Evolutionary conservation across 2,113 vertebrate genomes (phyloP).

Genomic region (Cryptotis parvus): DNA sequence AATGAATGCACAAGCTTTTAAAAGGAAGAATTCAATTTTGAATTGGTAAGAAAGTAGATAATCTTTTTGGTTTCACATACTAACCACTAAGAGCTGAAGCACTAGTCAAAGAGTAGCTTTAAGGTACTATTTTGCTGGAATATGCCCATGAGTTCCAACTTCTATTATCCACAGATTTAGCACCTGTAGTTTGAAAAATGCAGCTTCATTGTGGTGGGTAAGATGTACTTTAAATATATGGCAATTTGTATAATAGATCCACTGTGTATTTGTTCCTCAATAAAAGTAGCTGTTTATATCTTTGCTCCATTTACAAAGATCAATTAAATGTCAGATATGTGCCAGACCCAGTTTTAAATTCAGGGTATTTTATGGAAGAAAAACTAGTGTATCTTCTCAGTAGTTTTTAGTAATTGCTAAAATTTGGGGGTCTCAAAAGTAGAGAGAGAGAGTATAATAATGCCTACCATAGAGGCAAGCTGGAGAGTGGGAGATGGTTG

Average conservation of each 20-base stretch:
- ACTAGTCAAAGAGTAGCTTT: too few species aligned
- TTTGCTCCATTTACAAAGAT: slow-evolving; percentile 30
- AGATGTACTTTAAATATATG: background rate
- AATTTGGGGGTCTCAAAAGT: too few species aligned
- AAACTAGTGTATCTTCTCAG: background rate
- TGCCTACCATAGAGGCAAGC: too few species aligned
- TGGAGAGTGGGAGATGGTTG: too few species aligned
- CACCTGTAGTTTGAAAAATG: slow-evolving; percentile 22
- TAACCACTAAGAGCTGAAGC: background rate
- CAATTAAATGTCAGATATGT: background rate
- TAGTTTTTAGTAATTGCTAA: too few species aligned
- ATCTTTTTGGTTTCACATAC: background rate
- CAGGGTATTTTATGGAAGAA: background rate
- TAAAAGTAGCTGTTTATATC: background rate
- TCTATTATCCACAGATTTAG: background rate
- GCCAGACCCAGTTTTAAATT: background rate
- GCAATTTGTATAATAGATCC: background rate
- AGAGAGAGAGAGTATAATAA: too few species aligned
- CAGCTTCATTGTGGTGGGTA: background rate
- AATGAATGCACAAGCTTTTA: background rate
- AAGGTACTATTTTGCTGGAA: background rate
- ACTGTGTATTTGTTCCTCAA: background rate
- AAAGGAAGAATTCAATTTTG: slow-evolving; percentile 12
- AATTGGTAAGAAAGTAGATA: slow-evolving; percentile 9
- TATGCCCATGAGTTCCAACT: background rate